A percentile compares a stretch with the other conserved stretches of the same genome.
Conservation (phyloP, 2,888 invertebrate genomes). For the Orthosia incerta region DNA sequence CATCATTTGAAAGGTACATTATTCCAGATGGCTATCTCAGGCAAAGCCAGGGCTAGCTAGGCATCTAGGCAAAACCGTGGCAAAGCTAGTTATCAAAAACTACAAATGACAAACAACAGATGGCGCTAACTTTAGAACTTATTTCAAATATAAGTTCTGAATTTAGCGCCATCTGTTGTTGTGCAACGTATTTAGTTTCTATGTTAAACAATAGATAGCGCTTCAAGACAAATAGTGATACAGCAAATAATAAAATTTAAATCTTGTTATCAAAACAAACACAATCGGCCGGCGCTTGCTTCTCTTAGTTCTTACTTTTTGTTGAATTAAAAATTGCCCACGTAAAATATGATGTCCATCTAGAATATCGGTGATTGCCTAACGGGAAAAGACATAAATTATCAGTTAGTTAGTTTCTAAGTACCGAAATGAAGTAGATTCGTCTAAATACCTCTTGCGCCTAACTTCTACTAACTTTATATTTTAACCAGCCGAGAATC, state of each 20-base stretch:
- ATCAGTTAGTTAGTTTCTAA: not conserved
- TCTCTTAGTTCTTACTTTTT: constrained; percentile 4
- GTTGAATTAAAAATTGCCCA: constrained; percentile 5
- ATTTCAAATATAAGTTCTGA: not conserved
- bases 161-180: constrained; percentile 23
- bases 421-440: not conserved
- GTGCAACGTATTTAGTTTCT: not conserved
- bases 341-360: not conserved
- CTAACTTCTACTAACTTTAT: not conserved
- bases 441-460: too few species aligned
- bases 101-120: too few species aligned
- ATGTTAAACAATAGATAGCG: constrained; percentile 17
- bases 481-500: too few species aligned
- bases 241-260: not conserved
- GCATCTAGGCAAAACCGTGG: too few species aligned
- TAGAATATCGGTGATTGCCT: not conserved
- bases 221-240: not conserved
- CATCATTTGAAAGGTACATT: too few species aligned
- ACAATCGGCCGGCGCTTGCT: not conserved
- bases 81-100: too few species aligned
- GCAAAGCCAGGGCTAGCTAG: too few species aligned
- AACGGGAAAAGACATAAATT: not conserved
- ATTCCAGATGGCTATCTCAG: too few species aligned
- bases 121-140: too few species aligned
- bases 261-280: constrained; percentile 6